phyloP scores from a whole-genome alignment of 2,888 invertebrate species.

The Cotesia congregata region DNA sequence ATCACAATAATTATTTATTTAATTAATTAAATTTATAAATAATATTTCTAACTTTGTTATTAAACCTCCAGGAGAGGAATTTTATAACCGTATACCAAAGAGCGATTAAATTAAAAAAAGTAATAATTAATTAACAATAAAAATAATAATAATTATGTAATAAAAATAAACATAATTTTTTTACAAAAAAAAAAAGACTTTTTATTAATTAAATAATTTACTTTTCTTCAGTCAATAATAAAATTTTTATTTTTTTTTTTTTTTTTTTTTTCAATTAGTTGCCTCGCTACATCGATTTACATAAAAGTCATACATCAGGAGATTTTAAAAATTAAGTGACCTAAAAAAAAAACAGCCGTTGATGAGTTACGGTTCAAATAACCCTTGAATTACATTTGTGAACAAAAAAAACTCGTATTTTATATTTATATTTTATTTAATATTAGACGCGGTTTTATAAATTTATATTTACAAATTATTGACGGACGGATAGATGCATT shows the following conservation, averaged over 20 bases:
- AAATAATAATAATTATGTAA: background rate
- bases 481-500: background rate
- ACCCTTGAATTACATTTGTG: background rate
- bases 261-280: background rate
- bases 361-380: background rate
- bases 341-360: background rate
- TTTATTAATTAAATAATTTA: slow-evolving; percentile 2
- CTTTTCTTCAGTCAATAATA: background rate
- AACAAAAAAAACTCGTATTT: background rate
- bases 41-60: slow-evolving; percentile 10
- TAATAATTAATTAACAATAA: slow-evolving; percentile 51
- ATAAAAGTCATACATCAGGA: background rate
- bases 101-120: slow-evolving; percentile 53
- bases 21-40: background rate
- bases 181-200: slow-evolving; percentile 33
- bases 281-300: background rate
- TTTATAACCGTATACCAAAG: slow-evolving; percentile 32
- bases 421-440: background rate
- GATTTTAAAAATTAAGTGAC: background rate
- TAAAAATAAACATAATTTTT: background rate
- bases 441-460: background rate
- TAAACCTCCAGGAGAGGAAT: slow-evolving; percentile 51
- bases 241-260: background rate
- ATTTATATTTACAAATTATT: background rate
- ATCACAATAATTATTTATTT: background rate